phyloP scores from a whole-genome alignment of 1,140 invertebrate genomes.

The Sinonovacula constricta region DNA sequence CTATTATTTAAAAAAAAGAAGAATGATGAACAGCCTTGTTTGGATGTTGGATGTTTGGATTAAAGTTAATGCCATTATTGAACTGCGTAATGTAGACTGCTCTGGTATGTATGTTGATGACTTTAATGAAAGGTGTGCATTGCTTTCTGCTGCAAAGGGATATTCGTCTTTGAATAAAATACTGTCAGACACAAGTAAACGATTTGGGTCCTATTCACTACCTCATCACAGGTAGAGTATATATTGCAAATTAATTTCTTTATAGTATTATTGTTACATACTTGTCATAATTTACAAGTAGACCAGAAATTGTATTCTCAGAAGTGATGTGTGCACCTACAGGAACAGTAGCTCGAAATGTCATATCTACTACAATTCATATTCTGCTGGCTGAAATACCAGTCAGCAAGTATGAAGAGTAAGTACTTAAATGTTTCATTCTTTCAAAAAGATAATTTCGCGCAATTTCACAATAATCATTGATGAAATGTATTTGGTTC shows the following conservation, averaged over 20 bases:
- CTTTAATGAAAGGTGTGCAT: constrained; percentile 8
- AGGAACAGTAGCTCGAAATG: constrained; percentile 32
- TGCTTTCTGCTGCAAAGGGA: constrained; percentile 1
- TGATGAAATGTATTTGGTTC: too few relatives aligned
- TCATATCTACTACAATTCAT: constrained; percentile 31
- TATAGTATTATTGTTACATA: constrained; percentile 20
- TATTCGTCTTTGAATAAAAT: constrained; percentile 14
- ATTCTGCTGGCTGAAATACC: constrained; percentile 32
- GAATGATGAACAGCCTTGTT: too few relatives aligned
- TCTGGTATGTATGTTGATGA: constrained; percentile 33
- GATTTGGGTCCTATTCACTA: constrained; percentile 28
- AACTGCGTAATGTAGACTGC: constrained; percentile 33
- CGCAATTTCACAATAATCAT: too few relatives aligned
- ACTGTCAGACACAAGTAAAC: neutral
- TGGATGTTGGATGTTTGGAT: neutral
- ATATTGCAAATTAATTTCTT: constrained; percentile 36
- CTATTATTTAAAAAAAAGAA: too few relatives aligned
- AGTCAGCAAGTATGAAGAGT: neutral
- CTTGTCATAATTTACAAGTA: constrained; percentile 11
- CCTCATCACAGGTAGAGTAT: constrained; percentile 45
- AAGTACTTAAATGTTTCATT: constrained; percentile 5
- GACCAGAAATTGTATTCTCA: neutral
- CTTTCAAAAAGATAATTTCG: constrained; percentile 8
- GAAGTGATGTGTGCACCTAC: constrained; percentile 52
- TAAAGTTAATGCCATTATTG: too few relatives aligned